phyloP scores from a whole-genome alignment of 23 tunicate species.

The Trididemnum miniatum region DNA sequence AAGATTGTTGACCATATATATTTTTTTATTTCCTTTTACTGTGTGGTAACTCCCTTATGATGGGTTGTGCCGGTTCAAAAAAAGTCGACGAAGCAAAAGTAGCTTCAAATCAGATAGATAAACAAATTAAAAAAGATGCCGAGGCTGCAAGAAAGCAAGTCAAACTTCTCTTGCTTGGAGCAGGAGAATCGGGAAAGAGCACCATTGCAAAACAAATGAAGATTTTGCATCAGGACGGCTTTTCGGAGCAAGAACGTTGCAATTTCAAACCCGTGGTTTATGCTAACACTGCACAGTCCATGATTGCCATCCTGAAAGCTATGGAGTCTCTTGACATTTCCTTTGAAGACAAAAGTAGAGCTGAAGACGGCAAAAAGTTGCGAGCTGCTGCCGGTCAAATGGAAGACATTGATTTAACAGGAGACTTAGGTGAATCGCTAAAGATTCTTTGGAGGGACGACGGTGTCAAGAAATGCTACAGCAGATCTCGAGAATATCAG shows the following conservation, averaged over 20 bases:
- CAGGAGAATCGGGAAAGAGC: conserved; percentile 96
- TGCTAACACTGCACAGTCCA: conserved; percentile 72
- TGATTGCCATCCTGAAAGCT: conserved; percentile 86
- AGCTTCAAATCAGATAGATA: conserved; percentile 68
- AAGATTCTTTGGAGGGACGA: conserved; percentile 76
- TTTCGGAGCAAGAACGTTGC: conserved; percentile 68
- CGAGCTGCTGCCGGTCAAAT: conserved; percentile 50
- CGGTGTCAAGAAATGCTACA: conserved; percentile 80
- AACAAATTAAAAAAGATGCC: conserved; percentile 76
- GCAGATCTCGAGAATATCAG: conserved; percentile 88
- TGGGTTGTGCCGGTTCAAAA: conserved; percentile 72
- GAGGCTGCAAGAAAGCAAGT: conserved; percentile 73
- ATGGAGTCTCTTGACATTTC: conserved; percentile 73
- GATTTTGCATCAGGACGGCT: conserved; percentile 92
- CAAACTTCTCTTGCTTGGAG: conserved; percentile 84
- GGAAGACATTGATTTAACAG: conserved; percentile 65
- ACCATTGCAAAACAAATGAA: conserved; percentile 95
- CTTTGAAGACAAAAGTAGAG: conserved; percentile 33
- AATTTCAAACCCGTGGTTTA: conserved; percentile 71
- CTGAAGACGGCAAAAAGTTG: conserved; percentile 60
- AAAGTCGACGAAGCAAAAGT: conserved; percentile 51
- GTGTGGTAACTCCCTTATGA: neutral
- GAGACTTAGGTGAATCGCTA: conserved; percentile 63
- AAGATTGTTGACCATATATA: too few species aligned
- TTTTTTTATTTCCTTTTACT: too few species aligned